A percentile compares a stretch with the other conserved stretches of the same genome.
Evolutionary conservation across 2,888 invertebrate species (phyloP).

Genomic region (Drosophila borealis): DNA sequence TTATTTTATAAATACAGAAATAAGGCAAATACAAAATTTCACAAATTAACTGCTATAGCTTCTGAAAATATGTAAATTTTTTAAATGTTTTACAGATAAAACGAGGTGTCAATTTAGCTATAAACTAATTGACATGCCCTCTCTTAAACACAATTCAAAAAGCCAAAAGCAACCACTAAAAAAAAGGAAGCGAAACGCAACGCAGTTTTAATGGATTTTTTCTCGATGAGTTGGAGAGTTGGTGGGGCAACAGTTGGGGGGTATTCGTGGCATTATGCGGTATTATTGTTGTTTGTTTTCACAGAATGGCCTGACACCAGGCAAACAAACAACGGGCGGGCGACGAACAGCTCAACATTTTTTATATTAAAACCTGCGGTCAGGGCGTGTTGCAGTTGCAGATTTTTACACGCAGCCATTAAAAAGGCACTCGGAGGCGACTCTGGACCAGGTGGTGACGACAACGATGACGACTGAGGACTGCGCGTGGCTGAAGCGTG

Average conservation of each 20-base stretch:
- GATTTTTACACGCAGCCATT: constrained; percentile 63
- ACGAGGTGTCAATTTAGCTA: too few species aligned
- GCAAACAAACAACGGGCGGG: constrained; percentile 53
- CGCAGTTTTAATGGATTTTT: constrained; percentile 79
- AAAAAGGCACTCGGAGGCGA: constrained; percentile 55
- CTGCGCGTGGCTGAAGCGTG: constrained; percentile 74
- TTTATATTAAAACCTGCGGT: constrained; percentile 79
- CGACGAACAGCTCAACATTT: constrained; percentile 49
- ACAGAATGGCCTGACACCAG: constrained; percentile 63
- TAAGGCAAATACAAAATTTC: too few species aligned
- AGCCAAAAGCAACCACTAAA: constrained; percentile 34
- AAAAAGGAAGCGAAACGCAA: constrained; percentile 49
- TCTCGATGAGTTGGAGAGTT: constrained; percentile 41
- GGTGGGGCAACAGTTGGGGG: constrained; percentile 4
- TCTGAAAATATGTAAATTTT: neutral
- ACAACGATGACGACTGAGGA: constrained; percentile 29
- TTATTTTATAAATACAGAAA: too few species aligned
- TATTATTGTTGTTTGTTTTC: constrained; percentile 78
- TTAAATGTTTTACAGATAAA: neutral
- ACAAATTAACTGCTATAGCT: too few species aligned
- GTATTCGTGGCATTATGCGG: constrained; percentile 64
- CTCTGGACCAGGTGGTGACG: constrained; percentile 59
- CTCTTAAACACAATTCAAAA: constrained; percentile 28
- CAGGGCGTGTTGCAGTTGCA: constrained; percentile 67
- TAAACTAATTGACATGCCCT: constrained; percentile 30